phyloP scores from a whole-genome alignment of 64 coral and sea anemone species.

The Montipora cactus region DNA sequence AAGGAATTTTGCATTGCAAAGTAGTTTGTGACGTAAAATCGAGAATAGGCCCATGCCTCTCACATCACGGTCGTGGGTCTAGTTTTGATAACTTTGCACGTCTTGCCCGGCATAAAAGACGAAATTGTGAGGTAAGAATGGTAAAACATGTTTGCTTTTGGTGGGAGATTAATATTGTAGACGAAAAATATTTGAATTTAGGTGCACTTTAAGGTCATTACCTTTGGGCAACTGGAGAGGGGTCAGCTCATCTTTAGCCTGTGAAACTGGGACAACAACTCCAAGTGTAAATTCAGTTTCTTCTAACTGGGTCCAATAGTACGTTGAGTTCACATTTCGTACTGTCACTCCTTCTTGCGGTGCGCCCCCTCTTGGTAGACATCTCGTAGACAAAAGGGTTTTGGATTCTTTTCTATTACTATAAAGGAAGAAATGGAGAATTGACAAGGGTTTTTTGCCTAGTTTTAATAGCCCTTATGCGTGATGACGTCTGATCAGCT shows the following conservation, averaged over 20 bases:
- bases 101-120: too few species aligned
- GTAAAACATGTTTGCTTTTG: too few species aligned
- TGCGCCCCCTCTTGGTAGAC: constrained; percentile 52
- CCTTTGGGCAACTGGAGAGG: background rate
- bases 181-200: too few species aligned
- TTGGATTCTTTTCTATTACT: constrained; percentile 35
- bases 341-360: constrained; percentile 57
- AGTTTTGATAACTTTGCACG: too few species aligned
- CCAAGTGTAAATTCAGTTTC: constrained; percentile 64
- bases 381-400: constrained; percentile 57
- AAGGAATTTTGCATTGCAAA: too few species aligned
- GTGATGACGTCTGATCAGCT: too few species aligned
- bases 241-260: background rate
- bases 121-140: too few species aligned
- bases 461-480: too few species aligned
- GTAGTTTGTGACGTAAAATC: too few species aligned
- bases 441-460: background rate
- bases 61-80: too few species aligned
- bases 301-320: constrained; percentile 43
- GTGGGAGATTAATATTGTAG: too few species aligned
- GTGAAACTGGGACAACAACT: constrained; percentile 31
- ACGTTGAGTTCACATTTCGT: constrained; percentile 51
- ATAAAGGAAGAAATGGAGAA: background rate
- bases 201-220: background rate
- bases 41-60: too few species aligned